These are phyloP conservation scores for Smittia aterrima DNA, from an alignment of 2,888 invertebrate genomes.

Conservation along the genomic window DNA sequence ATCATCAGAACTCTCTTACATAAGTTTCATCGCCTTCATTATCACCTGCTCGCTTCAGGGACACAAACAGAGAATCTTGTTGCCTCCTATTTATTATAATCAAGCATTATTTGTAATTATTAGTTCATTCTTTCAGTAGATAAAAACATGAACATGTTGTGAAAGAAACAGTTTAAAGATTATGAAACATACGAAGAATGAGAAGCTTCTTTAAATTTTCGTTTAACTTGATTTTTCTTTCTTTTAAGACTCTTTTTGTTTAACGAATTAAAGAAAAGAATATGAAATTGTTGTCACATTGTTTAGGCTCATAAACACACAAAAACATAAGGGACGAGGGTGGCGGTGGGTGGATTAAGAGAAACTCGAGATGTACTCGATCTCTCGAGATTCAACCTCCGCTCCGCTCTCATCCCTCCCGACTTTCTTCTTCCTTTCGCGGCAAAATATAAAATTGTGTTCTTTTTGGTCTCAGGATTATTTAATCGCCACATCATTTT, in stretches of 20 bases:
- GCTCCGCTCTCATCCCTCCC: not conserved
- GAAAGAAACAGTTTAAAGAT: conserved; percentile 2
- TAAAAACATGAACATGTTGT: conserved; percentile 12
- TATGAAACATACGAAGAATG: not conserved
- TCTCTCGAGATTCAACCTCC: not conserved
- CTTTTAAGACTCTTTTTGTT: not conserved
- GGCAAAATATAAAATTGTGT: conserved; percentile 14
- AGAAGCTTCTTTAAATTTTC: conserved; percentile 29
- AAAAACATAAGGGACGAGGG: not conserved
- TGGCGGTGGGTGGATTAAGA: not conserved
- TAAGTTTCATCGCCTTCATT: conserved; percentile 37
- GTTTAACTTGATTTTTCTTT: conserved; percentile 17
- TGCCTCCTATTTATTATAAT: conserved; percentile 9
- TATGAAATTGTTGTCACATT: conserved; percentile 37
- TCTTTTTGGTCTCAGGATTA: conserved; percentile 39
- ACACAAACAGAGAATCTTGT: conserved; percentile 17
- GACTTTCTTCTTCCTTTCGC: conserved; percentile 22
- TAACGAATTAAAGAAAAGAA: conserved; percentile 21
- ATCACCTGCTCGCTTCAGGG: conserved; percentile 30
- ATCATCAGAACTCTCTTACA: conserved; percentile 32
- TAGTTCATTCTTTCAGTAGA: conserved; percentile 32
- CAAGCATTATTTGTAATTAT: conserved; percentile 30
- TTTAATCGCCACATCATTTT: conserved; percentile 41
- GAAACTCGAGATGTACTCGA: too few relatives aligned
- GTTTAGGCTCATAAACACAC: conserved; percentile 38